Evolutionary conservation across 1,140 invertebrate genomes (phyloP).

Genomic region (Calliphora vicina): DNA sequence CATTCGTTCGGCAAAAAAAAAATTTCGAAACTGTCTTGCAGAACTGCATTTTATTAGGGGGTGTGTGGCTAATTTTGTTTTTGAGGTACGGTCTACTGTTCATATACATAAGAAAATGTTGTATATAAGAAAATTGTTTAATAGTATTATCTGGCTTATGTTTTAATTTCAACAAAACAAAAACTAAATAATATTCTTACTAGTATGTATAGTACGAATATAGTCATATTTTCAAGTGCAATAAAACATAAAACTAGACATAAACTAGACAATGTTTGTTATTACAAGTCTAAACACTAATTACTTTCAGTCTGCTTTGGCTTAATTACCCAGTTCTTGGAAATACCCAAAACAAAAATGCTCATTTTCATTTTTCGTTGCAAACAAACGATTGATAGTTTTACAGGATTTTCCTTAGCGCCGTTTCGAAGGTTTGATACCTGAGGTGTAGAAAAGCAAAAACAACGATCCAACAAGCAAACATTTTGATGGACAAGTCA

Average conservation of each 20-base stretch:
- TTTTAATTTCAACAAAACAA: too few relatives aligned
- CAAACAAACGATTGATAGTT: conserved; percentile 48
- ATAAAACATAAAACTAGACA: not conserved
- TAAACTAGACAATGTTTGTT: conserved; percentile 38
- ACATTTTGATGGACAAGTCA: conserved; percentile 21
- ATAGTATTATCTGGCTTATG: too few relatives aligned
- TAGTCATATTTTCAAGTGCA: too few relatives aligned
- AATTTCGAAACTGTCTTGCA: too few relatives aligned
- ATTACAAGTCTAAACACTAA: conserved; percentile 51
- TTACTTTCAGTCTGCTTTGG: conserved; percentile 53
- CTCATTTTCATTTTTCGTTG: not conserved
- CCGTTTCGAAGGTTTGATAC: not conserved
- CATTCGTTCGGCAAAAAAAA: too few relatives aligned
- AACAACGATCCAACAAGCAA: not conserved
- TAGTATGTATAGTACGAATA: too few relatives aligned
- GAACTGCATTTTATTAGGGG: too few relatives aligned
- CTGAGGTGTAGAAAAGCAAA: not conserved
- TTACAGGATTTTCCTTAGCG: conserved; percentile 47
- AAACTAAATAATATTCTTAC: too few relatives aligned
- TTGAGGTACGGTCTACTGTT: too few relatives aligned
- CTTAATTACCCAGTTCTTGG: conserved; percentile 49
- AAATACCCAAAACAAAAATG: conserved; percentile 7
- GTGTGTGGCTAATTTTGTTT: too few relatives aligned
- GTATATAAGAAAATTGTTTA: too few relatives aligned
- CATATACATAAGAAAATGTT: too few relatives aligned